These are phyloP conservation scores for Araneus ventricosus DNA, from an alignment of 1,140 invertebrate genomes.

Conservation along the genomic window DNA sequence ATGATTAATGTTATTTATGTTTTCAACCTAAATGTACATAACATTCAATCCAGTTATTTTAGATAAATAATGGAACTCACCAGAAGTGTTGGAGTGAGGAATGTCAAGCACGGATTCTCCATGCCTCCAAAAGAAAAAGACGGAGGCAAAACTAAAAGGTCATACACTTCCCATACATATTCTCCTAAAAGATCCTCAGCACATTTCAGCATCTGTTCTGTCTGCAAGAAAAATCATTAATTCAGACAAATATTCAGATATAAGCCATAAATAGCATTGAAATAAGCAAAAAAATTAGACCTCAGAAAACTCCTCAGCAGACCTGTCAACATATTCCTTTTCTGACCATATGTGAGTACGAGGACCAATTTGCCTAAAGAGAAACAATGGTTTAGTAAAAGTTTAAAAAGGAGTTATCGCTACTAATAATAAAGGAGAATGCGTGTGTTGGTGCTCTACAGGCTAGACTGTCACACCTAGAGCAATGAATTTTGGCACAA, in stretches of 20 bases:
- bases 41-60: too few species aligned
- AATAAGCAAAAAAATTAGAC: slow-evolving; percentile 77
- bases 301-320: slow-evolving; percentile 93
- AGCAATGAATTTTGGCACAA: too few species aligned
- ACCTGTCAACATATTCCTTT: slow-evolving; percentile 89
- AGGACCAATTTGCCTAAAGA: slow-evolving; percentile 86
- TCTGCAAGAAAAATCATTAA: slow-evolving; percentile 80
- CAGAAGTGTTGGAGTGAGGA: slow-evolving; percentile 93
- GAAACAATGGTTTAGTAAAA: background rate
- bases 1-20: too few species aligned
- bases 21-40: too few species aligned
- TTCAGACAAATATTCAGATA: background rate
- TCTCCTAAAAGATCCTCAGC: slow-evolving; percentile 88
- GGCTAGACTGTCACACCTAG: too few species aligned
- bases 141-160: slow-evolving; percentile 94
- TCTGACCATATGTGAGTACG: slow-evolving; percentile 94
- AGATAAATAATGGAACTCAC: slow-evolving; percentile 80
- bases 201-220: slow-evolving; percentile 89
- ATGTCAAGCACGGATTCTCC: slow-evolving; percentile 98
- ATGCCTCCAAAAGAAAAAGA: slow-evolving; percentile 97
- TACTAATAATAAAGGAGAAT: too few species aligned
- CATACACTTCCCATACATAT: slow-evolving; percentile 93
- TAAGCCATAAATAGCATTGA: background rate
- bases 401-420: background rate
- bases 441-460: too few species aligned